Percentiles rank a stretch among this genome's conserved stretches.
Conservation (phyloP, 2,888 invertebrate genomes). For the Nezara viridula region DNA sequence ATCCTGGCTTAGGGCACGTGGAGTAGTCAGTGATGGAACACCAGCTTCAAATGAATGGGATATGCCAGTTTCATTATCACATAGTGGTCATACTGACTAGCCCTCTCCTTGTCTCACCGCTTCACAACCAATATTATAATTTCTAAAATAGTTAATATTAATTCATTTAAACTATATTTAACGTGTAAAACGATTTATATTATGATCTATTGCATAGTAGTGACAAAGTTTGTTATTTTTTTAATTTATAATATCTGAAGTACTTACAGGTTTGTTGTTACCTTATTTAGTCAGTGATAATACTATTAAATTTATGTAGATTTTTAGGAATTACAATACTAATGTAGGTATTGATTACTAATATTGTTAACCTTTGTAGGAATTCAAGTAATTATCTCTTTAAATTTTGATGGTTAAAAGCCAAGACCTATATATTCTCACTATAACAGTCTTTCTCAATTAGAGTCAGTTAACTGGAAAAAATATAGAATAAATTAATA, state of each 20-base stretch:
- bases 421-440: slow-evolving; percentile 32
- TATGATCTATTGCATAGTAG: background rate
- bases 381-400: slow-evolving; percentile 9
- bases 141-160: slow-evolving; percentile 7
- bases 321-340: background rate
- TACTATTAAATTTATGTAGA: background rate
- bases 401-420: slow-evolving; percentile 25
- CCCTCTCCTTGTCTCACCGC: slow-evolving; percentile 7
- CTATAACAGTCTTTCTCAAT: slow-evolving; percentile 42
- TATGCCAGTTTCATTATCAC: slow-evolving; percentile 2
- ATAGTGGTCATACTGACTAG: slow-evolving; percentile 52
- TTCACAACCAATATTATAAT: background rate
- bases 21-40: slow-evolving; percentile 61
- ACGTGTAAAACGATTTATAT: background rate
- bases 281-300: background rate
- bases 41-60: slow-evolving; percentile 29
- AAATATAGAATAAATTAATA: background rate
- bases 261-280: slow-evolving; percentile 8
- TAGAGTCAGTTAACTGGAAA: slow-evolving; percentile 20
- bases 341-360: background rate
- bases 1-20: slow-evolving; percentile 62
- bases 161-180: background rate
- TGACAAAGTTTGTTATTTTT: background rate
- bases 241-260: background rate
- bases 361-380: background rate